A percentile compares a stretch with the other conserved stretches of the same genome.
Evolutionary conservation across 2,888 invertebrate genomes (phyloP).

Genomic region (Ditula angustiorana): DNA sequence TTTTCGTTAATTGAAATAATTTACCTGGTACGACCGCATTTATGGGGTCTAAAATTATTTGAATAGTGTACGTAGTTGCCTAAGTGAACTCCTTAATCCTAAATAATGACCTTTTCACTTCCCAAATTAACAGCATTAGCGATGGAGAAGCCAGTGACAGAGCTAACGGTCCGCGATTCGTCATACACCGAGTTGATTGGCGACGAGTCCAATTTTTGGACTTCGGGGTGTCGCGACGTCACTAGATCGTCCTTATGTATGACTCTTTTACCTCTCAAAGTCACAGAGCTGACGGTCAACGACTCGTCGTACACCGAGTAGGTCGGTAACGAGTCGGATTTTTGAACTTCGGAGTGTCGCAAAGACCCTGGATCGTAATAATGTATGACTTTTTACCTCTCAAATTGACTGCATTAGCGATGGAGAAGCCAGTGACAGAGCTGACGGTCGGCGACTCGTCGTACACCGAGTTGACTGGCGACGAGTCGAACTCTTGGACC

Average conservation of each 20-base stretch:
- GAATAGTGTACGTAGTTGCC: too few species aligned
- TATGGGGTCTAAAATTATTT: too few species aligned
- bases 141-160: conserved; percentile 72
- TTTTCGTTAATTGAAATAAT: too few species aligned
- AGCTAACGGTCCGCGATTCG: conserved; percentile 60
- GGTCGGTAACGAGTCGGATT: too few species aligned
- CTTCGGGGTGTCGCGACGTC: conserved; percentile 59
- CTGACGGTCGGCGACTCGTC: conserved; percentile 63
- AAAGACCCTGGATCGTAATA: not conserved
- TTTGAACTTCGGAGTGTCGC: too few species aligned
- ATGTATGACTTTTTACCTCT: conserved; percentile 60
- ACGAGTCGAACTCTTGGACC: conserved; percentile 55
- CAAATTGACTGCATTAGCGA: conserved; percentile 76
- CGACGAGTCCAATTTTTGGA: conserved; percentile 56
- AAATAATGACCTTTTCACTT: too few species aligned
- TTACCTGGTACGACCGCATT: too few species aligned
- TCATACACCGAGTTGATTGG: conserved; percentile 57
- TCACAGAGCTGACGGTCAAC: too few species aligned
- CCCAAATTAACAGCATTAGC: conserved; percentile 78
- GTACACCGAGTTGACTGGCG: conserved; percentile 54
- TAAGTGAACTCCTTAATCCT: too few species aligned
- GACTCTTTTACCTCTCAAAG: too few species aligned
- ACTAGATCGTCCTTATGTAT: conserved; percentile 70
- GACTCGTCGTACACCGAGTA: too few species aligned
- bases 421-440: conserved; percentile 71